Evolutionary conservation across 2,797 vertebrate genomes (phyloP).

Genomic region (Sebastes steindachneri): DNA sequence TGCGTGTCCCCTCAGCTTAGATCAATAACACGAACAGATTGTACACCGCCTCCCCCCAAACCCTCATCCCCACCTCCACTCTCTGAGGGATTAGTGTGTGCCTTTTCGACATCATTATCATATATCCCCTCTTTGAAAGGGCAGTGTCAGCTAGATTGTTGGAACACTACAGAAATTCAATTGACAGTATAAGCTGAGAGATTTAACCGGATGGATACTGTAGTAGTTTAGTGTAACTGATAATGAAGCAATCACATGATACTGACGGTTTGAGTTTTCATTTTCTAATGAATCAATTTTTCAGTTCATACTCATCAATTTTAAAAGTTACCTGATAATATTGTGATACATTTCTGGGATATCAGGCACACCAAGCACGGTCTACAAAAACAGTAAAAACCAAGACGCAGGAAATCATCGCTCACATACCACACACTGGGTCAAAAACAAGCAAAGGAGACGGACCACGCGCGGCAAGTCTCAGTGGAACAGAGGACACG

Average conservation of each 20-base stretch:
- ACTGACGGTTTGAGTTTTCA: not conserved
- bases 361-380: not conserved
- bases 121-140: conserved; percentile 67
- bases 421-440: conserved; percentile 44
- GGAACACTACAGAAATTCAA: conserved; percentile 41
- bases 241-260: conserved; percentile 22
- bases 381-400: not conserved
- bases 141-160: conserved; percentile 50
- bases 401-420: conserved; percentile 23
- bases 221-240: conserved; percentile 10
- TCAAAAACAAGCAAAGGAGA: conserved; percentile 66
- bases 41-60: conserved; percentile 27
- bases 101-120: conserved; percentile 74
- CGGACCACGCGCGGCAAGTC: conserved; percentile 43
- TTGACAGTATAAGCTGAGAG: conserved; percentile 43
- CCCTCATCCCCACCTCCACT: conserved; percentile 35
- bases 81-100: conserved; percentile 67
- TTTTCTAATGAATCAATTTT: not conserved
- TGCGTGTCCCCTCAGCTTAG: conserved; percentile 67
- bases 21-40: conserved; percentile 77
- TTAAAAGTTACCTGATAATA: not conserved
- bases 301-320: not conserved
- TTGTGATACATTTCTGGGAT: not conserved
- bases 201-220: conserved; percentile 6
- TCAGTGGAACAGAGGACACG: conserved; percentile 62